Evolutionary conservation across 2,888 invertebrate genomes (phyloP).

Genomic region (Amphipyra tragopoginis): DNA sequence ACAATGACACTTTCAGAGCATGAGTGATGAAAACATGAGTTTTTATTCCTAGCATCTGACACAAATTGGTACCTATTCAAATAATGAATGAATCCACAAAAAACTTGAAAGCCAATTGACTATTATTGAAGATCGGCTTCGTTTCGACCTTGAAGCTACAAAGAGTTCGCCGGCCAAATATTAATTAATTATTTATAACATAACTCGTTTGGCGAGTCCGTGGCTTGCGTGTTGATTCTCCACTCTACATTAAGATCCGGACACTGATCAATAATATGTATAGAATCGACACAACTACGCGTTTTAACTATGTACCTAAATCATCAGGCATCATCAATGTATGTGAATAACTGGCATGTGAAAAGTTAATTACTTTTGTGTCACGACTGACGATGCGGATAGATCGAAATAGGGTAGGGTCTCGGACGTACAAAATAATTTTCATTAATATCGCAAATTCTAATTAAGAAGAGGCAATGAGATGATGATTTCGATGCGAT

Average conservation of each 20-base stretch:
- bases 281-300: conserved; percentile 30
- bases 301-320: conserved; percentile 21
- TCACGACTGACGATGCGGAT: conserved; percentile 5
- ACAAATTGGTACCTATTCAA: conserved; percentile 49
- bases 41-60: conserved; percentile 22
- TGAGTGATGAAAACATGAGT: no score
- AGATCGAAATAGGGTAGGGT: neutral
- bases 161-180: conserved; percentile 84
- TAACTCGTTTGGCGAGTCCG: conserved; percentile 82
- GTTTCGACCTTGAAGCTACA: conserved; percentile 78
- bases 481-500: conserved; percentile 9
- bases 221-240: conserved; percentile 77
- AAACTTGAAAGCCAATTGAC: conserved; percentile 57
- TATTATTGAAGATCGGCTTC: conserved; percentile 66
- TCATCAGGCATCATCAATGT: conserved; percentile 19
- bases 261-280: conserved; percentile 56
- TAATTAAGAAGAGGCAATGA: neutral
- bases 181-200: conserved; percentile 86
- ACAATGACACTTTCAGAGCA: no score
- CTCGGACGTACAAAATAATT: no score
- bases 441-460: neutral
- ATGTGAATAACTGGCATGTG: conserved; percentile 11
- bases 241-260: conserved; percentile 67
- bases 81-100: conserved; percentile 50
- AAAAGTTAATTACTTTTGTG: conserved; percentile 21